These are phyloP conservation scores for Salarias fasciatus DNA, from an alignment of 2,797 vertebrate genomes.

Conservation along the genomic window DNA sequence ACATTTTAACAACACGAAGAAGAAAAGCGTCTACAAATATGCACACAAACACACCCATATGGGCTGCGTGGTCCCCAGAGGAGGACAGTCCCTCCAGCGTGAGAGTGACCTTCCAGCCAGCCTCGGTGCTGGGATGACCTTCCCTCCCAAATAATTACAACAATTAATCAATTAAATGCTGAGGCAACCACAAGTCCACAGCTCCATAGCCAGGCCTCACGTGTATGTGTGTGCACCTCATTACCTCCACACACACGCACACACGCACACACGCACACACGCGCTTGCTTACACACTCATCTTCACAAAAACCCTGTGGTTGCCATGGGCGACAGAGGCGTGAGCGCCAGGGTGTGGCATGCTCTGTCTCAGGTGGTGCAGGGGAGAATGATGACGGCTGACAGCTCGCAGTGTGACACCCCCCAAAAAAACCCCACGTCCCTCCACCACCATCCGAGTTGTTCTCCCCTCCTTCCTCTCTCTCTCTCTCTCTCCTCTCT, in stretches of 20 bases:
- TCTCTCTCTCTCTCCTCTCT: neutral
- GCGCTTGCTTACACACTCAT: constrained; percentile 22
- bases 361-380: constrained; percentile 81
- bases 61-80: constrained; percentile 55
- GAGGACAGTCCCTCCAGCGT: constrained; percentile 67
- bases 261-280: constrained; percentile 23
- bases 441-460: constrained; percentile 20
- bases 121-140: constrained; percentile 77
- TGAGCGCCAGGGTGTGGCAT: constrained; percentile 80
- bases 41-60: constrained; percentile 59
- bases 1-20: constrained; percentile 9
- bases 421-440: constrained; percentile 34
- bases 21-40: constrained; percentile 24
- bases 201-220: constrained; percentile 63
- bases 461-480: neutral
- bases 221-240: constrained; percentile 73
- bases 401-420: constrained; percentile 78
- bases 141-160: constrained; percentile 84
- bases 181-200: constrained; percentile 76
- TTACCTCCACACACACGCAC: constrained; percentile 64
- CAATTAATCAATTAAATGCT: constrained; percentile 87
- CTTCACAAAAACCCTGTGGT: constrained; percentile 49
- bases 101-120: constrained; percentile 78
- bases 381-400: constrained; percentile 83
- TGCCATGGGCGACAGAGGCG: constrained; percentile 80